phyloP scores from a whole-genome alignment of 2,888 invertebrate genomes.

The Aphelenchoides bicaudatus region DNA sequence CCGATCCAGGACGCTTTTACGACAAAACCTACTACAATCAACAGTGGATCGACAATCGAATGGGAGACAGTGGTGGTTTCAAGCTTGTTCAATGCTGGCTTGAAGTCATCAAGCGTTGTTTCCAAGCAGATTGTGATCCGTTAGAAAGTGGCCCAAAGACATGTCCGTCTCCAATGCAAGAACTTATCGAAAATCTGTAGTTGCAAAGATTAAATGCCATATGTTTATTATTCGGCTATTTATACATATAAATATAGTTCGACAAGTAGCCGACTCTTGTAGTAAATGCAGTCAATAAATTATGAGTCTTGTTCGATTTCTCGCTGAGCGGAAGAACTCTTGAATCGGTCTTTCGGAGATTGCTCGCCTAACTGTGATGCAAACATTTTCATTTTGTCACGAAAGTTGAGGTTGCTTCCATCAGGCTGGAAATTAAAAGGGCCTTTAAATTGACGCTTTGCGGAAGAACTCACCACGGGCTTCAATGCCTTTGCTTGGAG shows the following conservation, averaged over 20 bases:
- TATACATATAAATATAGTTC: background rate
- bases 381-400: constrained; percentile 99
- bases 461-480: constrained; percentile 23
- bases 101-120: constrained; percentile 26
- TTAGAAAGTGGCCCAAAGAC: constrained; percentile 8
- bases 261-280: no score
- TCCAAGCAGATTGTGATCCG: constrained; percentile 34
- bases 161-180: constrained; percentile 3
- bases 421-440: constrained; percentile 40
- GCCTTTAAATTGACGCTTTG: background rate
- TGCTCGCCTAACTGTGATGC: constrained; percentile 90
- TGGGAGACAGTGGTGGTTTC: constrained; percentile 37
- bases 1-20: constrained; percentile 34
- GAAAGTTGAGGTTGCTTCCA: constrained; percentile 83
- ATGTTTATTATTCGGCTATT: background rate
- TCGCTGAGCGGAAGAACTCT: constrained; percentile 88
- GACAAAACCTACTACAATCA: constrained; percentile 36
- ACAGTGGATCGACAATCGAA: constrained; percentile 37
- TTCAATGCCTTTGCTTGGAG: constrained; percentile 38
- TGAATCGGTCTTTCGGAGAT: constrained; percentile 89
- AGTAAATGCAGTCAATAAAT: constrained; percentile 4
- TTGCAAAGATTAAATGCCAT: background rate
- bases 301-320: constrained; percentile 71
- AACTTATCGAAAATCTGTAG: background rate
- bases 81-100: constrained; percentile 43